These are phyloP conservation scores for Eupithecia tripunctaria DNA, from an alignment of 2,888 invertebrate species.

Conservation along the genomic window DNA sequence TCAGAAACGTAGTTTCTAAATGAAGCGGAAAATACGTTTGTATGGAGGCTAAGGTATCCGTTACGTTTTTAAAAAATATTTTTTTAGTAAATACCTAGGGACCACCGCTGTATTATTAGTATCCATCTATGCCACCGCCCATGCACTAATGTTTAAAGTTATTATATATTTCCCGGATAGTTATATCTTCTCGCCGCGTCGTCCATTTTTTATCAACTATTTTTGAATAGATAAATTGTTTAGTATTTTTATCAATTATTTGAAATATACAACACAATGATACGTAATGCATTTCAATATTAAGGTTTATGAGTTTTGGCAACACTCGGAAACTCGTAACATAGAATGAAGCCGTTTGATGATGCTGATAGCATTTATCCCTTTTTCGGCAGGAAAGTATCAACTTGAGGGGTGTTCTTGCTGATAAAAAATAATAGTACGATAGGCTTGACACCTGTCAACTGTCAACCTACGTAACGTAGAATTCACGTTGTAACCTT, in stretches of 20 bases:
- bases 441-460: constrained; percentile 47
- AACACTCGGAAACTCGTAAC: neutral
- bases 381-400: constrained; percentile 1
- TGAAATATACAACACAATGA: neutral
- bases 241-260: neutral
- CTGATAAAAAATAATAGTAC: constrained; percentile 56
- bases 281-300: neutral
- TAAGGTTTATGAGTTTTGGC: neutral
- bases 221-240: too few relatives aligned
- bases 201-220: neutral
- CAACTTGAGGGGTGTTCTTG: constrained; percentile 30
- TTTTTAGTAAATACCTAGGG: too few relatives aligned
- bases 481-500: constrained; percentile 27
- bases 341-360: neutral
- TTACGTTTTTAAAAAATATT: too few relatives aligned
- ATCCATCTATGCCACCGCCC: too few relatives aligned
- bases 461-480: constrained; percentile 49
- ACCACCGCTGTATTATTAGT: too few relatives aligned
- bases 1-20: too few relatives aligned
- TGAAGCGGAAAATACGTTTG: too few relatives aligned
- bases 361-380: neutral
- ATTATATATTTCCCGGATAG: too few relatives aligned
- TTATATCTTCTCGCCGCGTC: too few relatives aligned
- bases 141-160: too few relatives aligned
- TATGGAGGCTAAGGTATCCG: too few relatives aligned